phyloP scores from a whole-genome alignment of 2,113 vertebrate species.

The Sterrhoptilus dennistouni region DNA sequence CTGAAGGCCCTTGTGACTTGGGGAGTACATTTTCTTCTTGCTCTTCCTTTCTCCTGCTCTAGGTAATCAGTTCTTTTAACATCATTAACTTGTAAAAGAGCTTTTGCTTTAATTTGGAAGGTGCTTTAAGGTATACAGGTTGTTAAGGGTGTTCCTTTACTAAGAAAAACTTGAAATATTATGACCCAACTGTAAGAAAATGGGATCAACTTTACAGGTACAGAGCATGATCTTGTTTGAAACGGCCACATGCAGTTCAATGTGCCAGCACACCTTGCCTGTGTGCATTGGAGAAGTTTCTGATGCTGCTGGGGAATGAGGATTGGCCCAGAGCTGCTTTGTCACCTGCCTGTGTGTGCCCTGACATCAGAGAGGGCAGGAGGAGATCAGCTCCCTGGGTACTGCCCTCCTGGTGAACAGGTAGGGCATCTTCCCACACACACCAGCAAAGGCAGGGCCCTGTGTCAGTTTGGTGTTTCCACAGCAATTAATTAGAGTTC shows the following conservation, averaged over 20 bases:
- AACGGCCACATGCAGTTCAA: fast-evolving
- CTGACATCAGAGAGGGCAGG: neutral
- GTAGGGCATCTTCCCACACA: neutral
- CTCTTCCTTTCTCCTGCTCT: neutral
- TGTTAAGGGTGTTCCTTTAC: neutral
- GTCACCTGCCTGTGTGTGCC: neutral
- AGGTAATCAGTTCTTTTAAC: neutral
- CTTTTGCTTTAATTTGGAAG: neutral
- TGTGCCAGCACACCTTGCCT: neutral
- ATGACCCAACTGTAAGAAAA: neutral
- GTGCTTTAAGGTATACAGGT: neutral
- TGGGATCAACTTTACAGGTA: neutral
- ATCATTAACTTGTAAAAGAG: neutral
- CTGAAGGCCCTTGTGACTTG: neutral
- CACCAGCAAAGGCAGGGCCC: neutral
- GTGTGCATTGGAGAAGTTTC: neutral
- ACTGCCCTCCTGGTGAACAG: neutral
- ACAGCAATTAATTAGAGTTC: neutral
- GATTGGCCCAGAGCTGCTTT: neutral
- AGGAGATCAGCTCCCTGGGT: neutral
- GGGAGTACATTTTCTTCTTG: neutral
- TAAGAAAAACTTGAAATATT: neutral
- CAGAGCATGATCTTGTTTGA: neutral
- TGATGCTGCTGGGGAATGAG: neutral
- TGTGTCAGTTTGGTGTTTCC: neutral